phyloP scores from a whole-genome alignment of 1,140 invertebrate species.

The Drosophila neocordata region DNA sequence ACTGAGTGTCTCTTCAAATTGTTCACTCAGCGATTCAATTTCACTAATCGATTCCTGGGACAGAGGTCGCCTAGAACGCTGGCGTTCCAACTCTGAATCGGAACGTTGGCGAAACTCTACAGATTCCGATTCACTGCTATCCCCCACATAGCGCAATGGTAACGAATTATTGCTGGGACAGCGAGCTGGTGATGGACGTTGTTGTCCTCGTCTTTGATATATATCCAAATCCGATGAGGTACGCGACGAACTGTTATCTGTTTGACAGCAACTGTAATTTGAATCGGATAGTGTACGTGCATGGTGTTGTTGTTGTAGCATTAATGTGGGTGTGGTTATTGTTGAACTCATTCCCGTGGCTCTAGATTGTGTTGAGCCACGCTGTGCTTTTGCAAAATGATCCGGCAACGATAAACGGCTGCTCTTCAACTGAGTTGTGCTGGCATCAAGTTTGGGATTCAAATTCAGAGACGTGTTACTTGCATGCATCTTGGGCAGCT shows the following conservation, averaged over 20 bases:
- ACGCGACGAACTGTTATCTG: conserved; percentile 78
- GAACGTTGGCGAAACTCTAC: conserved; percentile 84
- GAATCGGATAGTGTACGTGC: conserved; percentile 77
- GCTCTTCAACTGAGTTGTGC: conserved; percentile 57
- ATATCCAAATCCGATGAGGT: conserved; percentile 79
- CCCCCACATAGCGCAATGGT: conserved; percentile 38
- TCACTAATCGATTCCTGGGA: conserved; percentile 87
- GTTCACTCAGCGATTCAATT: conserved; percentile 85
- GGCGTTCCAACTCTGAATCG: conserved; percentile 85
- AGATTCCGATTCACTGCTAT: conserved; percentile 74
- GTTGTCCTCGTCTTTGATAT: conserved; percentile 67
- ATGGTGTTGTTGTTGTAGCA: conserved; percentile 72
- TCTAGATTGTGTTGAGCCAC: conserved; percentile 32
- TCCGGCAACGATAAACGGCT: conserved; percentile 79
- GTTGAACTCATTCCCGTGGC: not conserved
- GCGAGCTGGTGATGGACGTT: conserved; percentile 44
- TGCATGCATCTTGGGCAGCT: conserved; percentile 76
- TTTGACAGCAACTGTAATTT: conserved; percentile 76
- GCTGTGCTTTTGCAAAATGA: conserved; percentile 67
- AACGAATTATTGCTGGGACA: conserved; percentile 72
- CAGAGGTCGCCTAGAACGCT: conserved; percentile 88
- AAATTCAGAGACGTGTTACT: conserved; percentile 76
- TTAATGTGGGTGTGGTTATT: conserved; percentile 39
- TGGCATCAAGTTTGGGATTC: conserved; percentile 49
- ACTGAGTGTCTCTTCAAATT: conserved; percentile 84